Evolutionary conservation across 2,888 invertebrate species (phyloP).

Genomic region (Anthophora plumipes): DNA sequence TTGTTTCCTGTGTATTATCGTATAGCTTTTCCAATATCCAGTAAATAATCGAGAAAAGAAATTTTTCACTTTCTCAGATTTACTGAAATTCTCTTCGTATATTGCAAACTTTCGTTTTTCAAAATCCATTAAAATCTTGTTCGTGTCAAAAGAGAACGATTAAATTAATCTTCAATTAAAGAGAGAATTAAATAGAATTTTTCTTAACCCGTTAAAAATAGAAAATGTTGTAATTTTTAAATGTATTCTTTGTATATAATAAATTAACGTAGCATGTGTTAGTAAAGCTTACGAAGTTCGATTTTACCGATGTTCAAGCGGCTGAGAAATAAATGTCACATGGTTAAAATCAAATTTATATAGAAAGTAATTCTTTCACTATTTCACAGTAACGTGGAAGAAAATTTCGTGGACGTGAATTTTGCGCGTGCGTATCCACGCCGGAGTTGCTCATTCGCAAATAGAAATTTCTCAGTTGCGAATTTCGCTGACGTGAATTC

Average conservation of each 20-base stretch:
- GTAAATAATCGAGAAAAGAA: neutral
- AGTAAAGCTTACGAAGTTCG: too few species aligned
- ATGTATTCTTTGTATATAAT: neutral
- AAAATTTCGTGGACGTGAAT: neutral
- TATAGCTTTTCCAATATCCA: neutral
- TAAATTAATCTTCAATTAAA: too few species aligned
- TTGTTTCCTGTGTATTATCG: neutral
- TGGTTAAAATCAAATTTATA: neutral
- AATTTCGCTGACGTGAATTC: neutral
- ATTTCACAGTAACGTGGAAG: neutral
- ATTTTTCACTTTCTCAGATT: neutral
- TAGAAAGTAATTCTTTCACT: neutral
- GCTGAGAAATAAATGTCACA: too few species aligned
- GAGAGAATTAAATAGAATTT: too few species aligned
- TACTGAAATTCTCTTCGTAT: neutral
- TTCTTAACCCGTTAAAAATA: too few species aligned
- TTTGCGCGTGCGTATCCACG: neutral
- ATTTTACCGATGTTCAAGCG: too few species aligned
- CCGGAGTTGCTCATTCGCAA: neutral
- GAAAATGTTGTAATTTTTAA: too few species aligned
- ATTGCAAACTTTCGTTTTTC: too few species aligned
- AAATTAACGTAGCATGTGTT: neutral
- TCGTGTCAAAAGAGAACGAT: too few species aligned
- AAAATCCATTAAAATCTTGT: too few species aligned
- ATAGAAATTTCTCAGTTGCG: neutral